Evolutionary conservation across 2,113 vertebrate genomes (phyloP).

Genomic region (Shinisaurus crocodilurus): DNA sequence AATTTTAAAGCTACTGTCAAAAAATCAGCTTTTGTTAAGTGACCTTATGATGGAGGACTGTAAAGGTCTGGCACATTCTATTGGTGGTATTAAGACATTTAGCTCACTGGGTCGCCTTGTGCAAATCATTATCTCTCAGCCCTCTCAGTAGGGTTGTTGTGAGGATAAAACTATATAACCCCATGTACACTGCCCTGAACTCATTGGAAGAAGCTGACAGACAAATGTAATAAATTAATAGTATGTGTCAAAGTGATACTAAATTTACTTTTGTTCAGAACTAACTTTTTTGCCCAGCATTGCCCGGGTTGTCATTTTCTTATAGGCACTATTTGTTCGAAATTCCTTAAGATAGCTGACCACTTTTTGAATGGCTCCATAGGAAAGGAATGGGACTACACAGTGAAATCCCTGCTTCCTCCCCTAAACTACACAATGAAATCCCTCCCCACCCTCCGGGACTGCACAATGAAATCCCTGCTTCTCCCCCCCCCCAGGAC

Average conservation of each 20-base stretch:
- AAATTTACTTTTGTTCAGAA: not conserved
- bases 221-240: not conserved
- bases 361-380: no score
- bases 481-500: no score
- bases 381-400: no score
- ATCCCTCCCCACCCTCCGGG: no score
- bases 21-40: conserved; percentile 9
- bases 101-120: not conserved
- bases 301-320: no score
- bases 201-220: no score
- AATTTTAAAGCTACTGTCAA: not conserved
- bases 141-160: not conserved
- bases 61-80: conserved; percentile 16
- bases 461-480: no score
- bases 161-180: not conserved
- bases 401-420: no score
- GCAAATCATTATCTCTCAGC: not conserved
- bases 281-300: no score
- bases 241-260: not conserved
- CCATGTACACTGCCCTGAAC: not conserved
- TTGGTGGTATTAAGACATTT: not conserved
- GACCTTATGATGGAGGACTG: accelerated
- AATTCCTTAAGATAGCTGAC: no score
- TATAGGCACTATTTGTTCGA: no score
- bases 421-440: no score